Evolutionary conservation across 1,140 invertebrate species (phyloP).

Genomic region (Pseudomyrmex gracilis): DNA sequence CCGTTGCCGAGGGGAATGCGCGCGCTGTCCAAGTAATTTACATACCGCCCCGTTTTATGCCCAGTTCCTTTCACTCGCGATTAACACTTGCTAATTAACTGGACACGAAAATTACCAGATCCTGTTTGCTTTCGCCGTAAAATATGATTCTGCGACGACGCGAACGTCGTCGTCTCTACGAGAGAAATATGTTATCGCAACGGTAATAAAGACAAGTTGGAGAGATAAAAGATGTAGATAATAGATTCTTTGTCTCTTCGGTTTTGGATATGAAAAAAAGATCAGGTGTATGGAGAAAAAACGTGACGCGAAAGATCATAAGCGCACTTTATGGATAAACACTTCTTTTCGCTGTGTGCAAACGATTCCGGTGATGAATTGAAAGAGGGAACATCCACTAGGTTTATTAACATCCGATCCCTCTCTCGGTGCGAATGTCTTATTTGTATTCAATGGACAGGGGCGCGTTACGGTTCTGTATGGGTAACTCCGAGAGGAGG

Average conservation of each 20-base stretch:
- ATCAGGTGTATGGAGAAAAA: neutral
- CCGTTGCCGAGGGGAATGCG: conserved; percentile 5
- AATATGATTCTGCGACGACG: too few relatives aligned
- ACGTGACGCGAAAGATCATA: neutral
- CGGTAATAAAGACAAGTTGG: neutral
- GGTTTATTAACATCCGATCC: conserved; percentile 68
- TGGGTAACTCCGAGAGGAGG: neutral
- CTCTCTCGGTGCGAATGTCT: conserved; percentile 57
- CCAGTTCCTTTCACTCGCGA: conserved; percentile 39
- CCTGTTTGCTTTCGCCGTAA: neutral
- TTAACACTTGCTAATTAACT: conserved; percentile 54
- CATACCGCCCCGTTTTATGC: conserved; percentile 24
- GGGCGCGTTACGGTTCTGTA: conserved; percentile 58
- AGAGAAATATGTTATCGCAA: neutral
- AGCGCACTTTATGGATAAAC: neutral
- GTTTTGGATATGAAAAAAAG: too few relatives aligned
- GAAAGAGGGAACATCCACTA: conserved; percentile 52
- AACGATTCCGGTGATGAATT: conserved; percentile 56
- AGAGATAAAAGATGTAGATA: neutral
- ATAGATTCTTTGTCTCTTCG: neutral
- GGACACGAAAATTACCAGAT: conserved; percentile 5
- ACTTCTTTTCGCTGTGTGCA: conserved; percentile 52
- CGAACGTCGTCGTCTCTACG: neutral
- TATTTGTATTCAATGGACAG: conserved; percentile 73
- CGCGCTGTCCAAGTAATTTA: conserved; percentile 26